phyloP scores from a whole-genome alignment of 2,113 vertebrate genomes.

The Recurvirostra avosetta region DNA sequence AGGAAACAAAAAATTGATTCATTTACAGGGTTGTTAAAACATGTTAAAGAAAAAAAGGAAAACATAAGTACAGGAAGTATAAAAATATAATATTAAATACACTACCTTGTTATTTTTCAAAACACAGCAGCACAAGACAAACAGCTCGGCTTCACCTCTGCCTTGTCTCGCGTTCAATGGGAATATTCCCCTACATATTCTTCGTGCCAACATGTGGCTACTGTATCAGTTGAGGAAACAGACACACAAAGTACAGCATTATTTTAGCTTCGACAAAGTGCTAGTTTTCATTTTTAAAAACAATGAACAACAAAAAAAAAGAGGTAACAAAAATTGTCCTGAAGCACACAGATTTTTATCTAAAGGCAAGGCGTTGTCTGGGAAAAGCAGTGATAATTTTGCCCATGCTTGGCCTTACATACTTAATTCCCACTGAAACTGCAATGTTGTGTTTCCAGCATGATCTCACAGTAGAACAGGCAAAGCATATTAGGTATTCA shows the following conservation, averaged over 20 bases:
- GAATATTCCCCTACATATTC: not conserved
- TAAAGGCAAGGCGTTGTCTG: not conserved
- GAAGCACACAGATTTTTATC: not conserved
- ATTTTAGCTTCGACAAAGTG: not conserved
- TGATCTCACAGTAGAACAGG: not conserved
- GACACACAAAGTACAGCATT: not conserved
- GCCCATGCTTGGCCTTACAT: not conserved
- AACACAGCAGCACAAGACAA: not conserved
- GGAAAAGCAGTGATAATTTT: not conserved
- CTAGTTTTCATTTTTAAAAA: not conserved
- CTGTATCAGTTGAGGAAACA: not conserved
- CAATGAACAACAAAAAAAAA: not conserved
- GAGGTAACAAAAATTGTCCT: not conserved
- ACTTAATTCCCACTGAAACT: not conserved
- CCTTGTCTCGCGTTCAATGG: not conserved
- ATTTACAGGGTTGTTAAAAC: not conserved
- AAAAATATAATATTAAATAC: not conserved
- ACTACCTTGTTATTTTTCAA: not conserved
- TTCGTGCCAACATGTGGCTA: not conserved
- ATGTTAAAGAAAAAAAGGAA: not conserved
- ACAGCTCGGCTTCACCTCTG: not conserved
- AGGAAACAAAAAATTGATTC: not conserved
- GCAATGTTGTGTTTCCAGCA: not conserved
- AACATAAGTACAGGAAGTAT: not conserved
- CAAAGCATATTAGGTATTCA: not conserved